A percentile compares a stretch with the other conserved stretches of the same genome.
Conservation (phyloP, 2,888 invertebrate species). For the Monopis laevigella region DNA sequence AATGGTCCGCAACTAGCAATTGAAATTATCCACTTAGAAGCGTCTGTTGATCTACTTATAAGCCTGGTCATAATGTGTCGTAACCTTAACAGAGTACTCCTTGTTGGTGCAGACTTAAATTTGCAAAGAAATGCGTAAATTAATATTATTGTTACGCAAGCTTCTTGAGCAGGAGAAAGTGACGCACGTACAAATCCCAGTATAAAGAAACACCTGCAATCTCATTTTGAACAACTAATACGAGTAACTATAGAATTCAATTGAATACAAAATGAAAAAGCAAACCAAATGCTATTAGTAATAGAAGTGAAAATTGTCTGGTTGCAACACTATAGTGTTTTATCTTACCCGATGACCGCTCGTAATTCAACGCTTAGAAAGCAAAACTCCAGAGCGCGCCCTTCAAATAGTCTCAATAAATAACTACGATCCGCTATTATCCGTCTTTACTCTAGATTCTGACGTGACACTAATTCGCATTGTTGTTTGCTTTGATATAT, state of each 20-base stretch:
- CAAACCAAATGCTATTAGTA: neutral
- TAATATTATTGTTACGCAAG: slow-evolving; percentile 28
- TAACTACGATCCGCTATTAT: slow-evolving; percentile 38
- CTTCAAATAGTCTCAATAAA: slow-evolving; percentile 35
- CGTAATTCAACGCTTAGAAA: slow-evolving; percentile 53
- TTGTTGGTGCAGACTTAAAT: slow-evolving; percentile 14
- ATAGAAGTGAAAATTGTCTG: neutral
- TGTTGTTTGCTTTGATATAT: slow-evolving; percentile 35
- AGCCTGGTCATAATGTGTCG: slow-evolving; percentile 13
- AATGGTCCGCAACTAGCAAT: slow-evolving; percentile 42
- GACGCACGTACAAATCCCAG: slow-evolving; percentile 27
- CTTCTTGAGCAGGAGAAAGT: slow-evolving; percentile 28
- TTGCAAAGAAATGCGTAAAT: too few relatives aligned
- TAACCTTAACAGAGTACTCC: slow-evolving; percentile 19
- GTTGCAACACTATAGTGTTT: neutral
- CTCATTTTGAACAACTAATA: slow-evolving; percentile 19
- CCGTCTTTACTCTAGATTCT: slow-evolving; percentile 42
- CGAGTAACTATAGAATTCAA: neutral
- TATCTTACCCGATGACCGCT: slow-evolving; percentile 15
- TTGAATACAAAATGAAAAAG: neutral
- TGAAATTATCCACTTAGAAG: slow-evolving; percentile 61
- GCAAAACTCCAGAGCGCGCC: slow-evolving; percentile 30
- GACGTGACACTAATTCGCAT: slow-evolving; percentile 38
- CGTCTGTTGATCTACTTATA: slow-evolving; percentile 36
- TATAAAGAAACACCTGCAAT: slow-evolving; percentile 28